A percentile compares a stretch with the other conserved stretches of the same genome.
Conservation (phyloP, 2,888 invertebrate species). For the Lingula anatina region DNA sequence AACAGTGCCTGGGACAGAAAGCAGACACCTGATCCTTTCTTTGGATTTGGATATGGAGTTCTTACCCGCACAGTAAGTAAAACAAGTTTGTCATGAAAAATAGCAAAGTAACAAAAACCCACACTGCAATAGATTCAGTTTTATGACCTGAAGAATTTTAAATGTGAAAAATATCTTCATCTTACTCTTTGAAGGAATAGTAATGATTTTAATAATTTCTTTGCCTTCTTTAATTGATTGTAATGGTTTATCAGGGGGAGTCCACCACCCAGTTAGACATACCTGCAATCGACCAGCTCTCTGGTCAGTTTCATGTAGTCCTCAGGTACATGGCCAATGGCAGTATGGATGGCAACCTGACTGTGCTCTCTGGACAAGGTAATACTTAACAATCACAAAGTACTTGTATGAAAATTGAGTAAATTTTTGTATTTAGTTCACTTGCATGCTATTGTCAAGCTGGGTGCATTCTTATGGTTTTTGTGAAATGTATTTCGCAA, state of each 20-base stretch:
- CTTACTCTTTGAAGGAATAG: background rate
- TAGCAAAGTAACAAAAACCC: too few relatives aligned
- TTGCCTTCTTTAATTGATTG: background rate
- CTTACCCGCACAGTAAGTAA: conserved; percentile 4
- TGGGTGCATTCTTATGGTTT: too few relatives aligned
- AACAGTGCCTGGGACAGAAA: conserved; percentile 8
- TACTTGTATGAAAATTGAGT: too few relatives aligned
- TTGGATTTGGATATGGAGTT: conserved; percentile 16
- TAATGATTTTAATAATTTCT: background rate
- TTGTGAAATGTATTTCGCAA: too few relatives aligned
- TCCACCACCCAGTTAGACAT: conserved; percentile 6
- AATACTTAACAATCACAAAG: too few relatives aligned
- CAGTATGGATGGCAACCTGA: background rate
- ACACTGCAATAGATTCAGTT: too few relatives aligned
- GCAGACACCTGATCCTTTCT: conserved; percentile 12
- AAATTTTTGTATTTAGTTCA: too few relatives aligned
- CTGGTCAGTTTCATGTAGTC: conserved; percentile 9
- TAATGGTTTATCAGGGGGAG: background rate
- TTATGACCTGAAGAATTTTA: too few relatives aligned
- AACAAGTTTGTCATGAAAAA: background rate
- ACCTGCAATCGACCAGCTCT: conserved; percentile 7
- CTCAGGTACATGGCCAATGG: conserved; percentile 9
- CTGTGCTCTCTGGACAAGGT: background rate
- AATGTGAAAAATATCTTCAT: background rate
- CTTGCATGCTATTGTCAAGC: too few relatives aligned